phyloP scores from a whole-genome alignment of 2,113 vertebrate species.

The Rhodinocichla rosea region DNA sequence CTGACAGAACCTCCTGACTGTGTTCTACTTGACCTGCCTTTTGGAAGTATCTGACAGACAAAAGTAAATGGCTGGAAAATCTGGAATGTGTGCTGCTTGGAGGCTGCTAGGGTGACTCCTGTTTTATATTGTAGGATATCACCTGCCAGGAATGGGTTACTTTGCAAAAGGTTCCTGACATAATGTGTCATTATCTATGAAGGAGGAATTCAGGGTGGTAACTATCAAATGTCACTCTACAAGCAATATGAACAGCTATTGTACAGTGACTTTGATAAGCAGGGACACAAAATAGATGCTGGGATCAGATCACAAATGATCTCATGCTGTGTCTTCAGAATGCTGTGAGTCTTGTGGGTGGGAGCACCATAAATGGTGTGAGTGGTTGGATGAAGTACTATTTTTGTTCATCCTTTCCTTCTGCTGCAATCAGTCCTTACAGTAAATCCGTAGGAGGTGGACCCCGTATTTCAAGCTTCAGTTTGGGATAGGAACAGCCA shows the following conservation, averaged over 20 bases:
- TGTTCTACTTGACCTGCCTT: neutral
- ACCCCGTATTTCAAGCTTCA: neutral
- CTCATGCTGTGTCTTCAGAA: constrained; percentile 19
- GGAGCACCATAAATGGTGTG: constrained; percentile 34
- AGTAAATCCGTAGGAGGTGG: neutral
- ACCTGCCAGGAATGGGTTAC: neutral
- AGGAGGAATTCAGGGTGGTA: neutral
- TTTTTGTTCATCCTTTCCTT: constrained; percentile 38
- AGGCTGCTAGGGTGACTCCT: neutral
- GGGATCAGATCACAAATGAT: constrained; percentile 28
- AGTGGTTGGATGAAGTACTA: constrained; percentile 32
- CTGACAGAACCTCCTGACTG: neutral
- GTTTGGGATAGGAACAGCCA: neutral
- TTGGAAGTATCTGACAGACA: neutral
- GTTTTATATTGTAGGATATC: neutral
- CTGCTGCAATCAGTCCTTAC: constrained; percentile 19
- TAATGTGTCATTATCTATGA: rapidly evolving
- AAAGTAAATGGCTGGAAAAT: neutral
- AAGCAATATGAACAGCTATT: neutral
- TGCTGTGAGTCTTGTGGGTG: neutral
- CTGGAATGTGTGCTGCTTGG: neutral
- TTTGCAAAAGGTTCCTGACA: neutral
- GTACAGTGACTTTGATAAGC: neutral
- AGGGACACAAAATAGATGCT: neutral
- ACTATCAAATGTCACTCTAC: neutral